Evolutionary conservation across 1,140 invertebrate genomes (phyloP).

Genomic region (Goniozus legneri): DNA sequence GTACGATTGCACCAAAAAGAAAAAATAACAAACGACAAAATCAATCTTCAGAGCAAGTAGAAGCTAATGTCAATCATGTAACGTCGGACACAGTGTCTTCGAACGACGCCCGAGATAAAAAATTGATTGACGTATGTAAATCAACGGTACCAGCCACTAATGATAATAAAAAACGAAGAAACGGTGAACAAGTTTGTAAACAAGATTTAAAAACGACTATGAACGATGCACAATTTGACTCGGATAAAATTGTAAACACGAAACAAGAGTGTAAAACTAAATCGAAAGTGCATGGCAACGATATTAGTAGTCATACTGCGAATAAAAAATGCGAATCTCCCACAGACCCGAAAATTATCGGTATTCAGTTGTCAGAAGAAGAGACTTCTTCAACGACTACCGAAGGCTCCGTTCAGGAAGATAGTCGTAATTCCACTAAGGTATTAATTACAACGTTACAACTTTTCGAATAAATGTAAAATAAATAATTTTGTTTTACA

Average conservation of each 20-base stretch:
- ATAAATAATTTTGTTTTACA: too few species aligned
- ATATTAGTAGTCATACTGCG: constrained; percentile 26
- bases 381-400: constrained; percentile 73
- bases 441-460: too few species aligned
- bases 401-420: constrained; percentile 64
- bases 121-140: neutral
- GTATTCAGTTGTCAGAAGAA: constrained; percentile 59
- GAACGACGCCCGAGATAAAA: constrained; percentile 4
- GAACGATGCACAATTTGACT: constrained; percentile 14
- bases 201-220: too few species aligned
- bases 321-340: constrained; percentile 44
- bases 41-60: too few species aligned
- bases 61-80: too few species aligned
- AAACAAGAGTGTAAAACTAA: constrained; percentile 25
- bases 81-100: neutral
- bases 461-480: too few species aligned
- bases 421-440: constrained; percentile 26
- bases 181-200: too few species aligned
- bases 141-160: constrained; percentile 23
- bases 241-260: constrained; percentile 18
- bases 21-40: constrained; percentile 19
- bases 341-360: constrained; percentile 39
- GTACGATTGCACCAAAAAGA: constrained; percentile 11
- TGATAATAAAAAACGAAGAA: too few species aligned
- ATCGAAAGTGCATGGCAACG: constrained; percentile 31